These are phyloP conservation scores for Lepidurus arcticus DNA, from an alignment of 1,140 invertebrate species.

Conservation along the genomic window DNA sequence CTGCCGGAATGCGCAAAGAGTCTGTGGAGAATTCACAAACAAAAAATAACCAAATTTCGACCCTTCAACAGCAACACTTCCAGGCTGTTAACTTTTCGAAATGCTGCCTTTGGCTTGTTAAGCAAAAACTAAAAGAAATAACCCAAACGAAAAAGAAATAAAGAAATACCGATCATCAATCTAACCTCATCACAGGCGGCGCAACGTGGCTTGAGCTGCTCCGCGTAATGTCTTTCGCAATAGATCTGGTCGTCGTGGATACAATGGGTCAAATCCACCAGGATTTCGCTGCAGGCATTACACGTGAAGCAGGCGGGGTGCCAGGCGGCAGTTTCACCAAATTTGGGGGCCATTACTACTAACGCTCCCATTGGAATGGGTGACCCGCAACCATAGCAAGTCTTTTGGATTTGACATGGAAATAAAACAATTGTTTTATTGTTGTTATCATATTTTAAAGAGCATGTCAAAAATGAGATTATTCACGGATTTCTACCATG, in stretches of 20 bases:
- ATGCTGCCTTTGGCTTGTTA: too few species aligned
- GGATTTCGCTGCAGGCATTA: conserved; percentile 70
- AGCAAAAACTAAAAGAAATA: conserved; percentile 23
- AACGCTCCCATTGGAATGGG: conserved; percentile 56
- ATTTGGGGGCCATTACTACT: conserved; percentile 64
- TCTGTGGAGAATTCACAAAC: background rate
- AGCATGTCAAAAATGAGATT: background rate
- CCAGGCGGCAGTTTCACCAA: conserved; percentile 61
- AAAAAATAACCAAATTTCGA: background rate
- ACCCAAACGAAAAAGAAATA: background rate
- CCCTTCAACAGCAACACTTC: background rate
- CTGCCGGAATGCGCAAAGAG: conserved; percentile 6
- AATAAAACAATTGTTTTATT: background rate
- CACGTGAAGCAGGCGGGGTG: conserved; percentile 86
- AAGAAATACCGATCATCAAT: conserved; percentile 36
- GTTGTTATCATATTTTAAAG: background rate
- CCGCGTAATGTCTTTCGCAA: conserved; percentile 90
- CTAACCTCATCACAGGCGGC: conserved; percentile 91
- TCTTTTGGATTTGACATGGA: conserved; percentile 21
- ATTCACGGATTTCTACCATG: conserved; percentile 45
- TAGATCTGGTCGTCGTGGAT: conserved; percentile 76
- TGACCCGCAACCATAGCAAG: conserved; percentile 41
- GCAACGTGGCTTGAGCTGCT: conserved; percentile 84
- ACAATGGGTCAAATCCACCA: conserved; percentile 90
- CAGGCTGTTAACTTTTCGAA: too few species aligned